Percentiles rank a stretch among this genome's conserved stretches.
Evolutionary conservation across 2,888 invertebrate genomes (phyloP).

Genomic region (Tuberolachnus salignus): DNA sequence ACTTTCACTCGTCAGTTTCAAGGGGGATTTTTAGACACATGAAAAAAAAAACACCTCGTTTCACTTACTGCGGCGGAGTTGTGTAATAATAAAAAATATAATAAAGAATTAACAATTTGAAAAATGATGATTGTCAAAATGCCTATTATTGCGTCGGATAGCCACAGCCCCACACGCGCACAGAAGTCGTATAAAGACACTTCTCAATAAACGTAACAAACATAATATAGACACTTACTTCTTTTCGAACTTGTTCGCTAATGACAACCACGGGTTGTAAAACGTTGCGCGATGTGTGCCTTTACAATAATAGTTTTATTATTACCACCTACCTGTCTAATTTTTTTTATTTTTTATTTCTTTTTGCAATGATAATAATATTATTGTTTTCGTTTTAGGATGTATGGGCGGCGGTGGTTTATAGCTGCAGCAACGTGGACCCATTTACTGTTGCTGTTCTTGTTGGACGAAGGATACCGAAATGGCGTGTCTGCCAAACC

Average conservation of each 20-base stretch:
- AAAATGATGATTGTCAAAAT: neutral
- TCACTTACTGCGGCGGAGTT: constrained; percentile 12
- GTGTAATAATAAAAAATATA: constrained; percentile 2
- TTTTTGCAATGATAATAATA: constrained; percentile 1
- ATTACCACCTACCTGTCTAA: neutral
- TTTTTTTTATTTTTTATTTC: neutral
- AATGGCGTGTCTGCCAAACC: constrained; percentile 40
- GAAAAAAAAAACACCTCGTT: constrained; percentile 21
- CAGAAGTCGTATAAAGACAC: constrained; percentile 12
- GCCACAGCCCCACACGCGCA: neutral
- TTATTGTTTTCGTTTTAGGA: constrained; percentile 19
- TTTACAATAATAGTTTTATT: neutral
- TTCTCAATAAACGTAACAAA: neutral
- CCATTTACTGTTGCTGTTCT: constrained; percentile 15
- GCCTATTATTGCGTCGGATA: no score
- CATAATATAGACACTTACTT: neutral
- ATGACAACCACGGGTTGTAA: neutral
- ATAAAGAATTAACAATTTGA: neutral
- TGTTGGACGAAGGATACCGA: constrained; percentile 42
- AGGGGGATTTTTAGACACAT: constrained; percentile 4
- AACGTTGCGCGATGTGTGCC: neutral
- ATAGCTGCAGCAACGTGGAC: constrained; percentile 11
- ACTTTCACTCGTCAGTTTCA: constrained; percentile 37
- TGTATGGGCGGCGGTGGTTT: constrained; percentile 22
- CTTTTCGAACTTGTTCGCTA: constrained; percentile 20